Evolutionary conservation across 2,888 invertebrate genomes (phyloP), one percentile per base, ranked within the genome.

Genomic region (Matsumyia berberina): DNA sequence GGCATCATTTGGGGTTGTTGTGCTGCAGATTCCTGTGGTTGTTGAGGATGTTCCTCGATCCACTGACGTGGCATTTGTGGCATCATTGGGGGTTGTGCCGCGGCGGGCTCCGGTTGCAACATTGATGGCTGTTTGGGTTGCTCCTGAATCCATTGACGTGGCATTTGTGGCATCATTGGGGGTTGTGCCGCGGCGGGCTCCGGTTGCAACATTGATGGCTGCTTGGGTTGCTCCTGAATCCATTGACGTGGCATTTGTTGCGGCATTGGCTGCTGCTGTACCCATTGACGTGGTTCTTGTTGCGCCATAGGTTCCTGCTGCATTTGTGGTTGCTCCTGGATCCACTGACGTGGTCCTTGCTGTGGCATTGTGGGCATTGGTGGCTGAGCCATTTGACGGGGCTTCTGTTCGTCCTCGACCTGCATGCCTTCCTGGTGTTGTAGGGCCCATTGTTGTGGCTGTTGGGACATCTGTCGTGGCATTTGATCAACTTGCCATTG

Each of bases 401-500:
- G 19, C 9, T 39, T 19, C n/a, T 60, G 46, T 4, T 24, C 24
- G 24, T 4, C 24, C 24, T 24, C 24, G 24, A 24, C 4, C 24
- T 24, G 11, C 33, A 49, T 31, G 9, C 17, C 33, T 69, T 53
- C 60, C 12, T n/a, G 37, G 8, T 39, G 44, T 12, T 70, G 33
- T 35, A 51, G 53, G 2, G 1, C 9, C 44, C 44, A 46, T 51
- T 69, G 58, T 49, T 24, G 58, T 46, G 9, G 58, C 70, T 58
- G 57, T 24, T 57, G 72, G 0, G 33, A 33, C 35, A 58, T 64
- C 12, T 69, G 51, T n/a, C 73, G 66, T 17, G 35, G 44, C 15
- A 33, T 29, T 51, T 67, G 58, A 12, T 67, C 53, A 24, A 39
- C n/a, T 53, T 69, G 66, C 66, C 37, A 55, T 33, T 69, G 74